Conservation (phyloP, 1,140 invertebrate genomes). For the Hyles vespertilio region DNA sequence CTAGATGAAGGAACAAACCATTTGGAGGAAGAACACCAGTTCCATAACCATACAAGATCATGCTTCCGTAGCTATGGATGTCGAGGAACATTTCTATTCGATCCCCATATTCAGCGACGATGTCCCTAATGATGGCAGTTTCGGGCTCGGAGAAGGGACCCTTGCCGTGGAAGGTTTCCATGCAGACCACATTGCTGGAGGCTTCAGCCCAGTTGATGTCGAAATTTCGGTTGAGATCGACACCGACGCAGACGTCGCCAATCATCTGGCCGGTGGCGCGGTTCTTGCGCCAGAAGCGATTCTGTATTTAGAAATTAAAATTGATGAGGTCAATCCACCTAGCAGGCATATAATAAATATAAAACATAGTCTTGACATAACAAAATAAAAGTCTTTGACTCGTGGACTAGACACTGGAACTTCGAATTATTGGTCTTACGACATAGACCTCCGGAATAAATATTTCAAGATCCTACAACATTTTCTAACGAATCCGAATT, state of each 20-base stretch:
- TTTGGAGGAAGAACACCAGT: conserved; percentile 36
- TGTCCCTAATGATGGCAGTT: conserved; percentile 71
- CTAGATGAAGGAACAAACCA: conserved; percentile 29
- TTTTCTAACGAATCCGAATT: too few relatives aligned
- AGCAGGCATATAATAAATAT: too few relatives aligned
- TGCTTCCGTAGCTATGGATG: conserved; percentile 81
- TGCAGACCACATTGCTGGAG: conserved; percentile 77
- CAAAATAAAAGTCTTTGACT: too few relatives aligned
- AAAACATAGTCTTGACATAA: too few relatives aligned
- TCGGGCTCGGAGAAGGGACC: conserved; percentile 82
- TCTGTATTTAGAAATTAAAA: conserved; percentile 62
- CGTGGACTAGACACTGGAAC: too few relatives aligned
- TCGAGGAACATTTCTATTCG: conserved; percentile 76
- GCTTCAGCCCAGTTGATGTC: conserved; percentile 79
- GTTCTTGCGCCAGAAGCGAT: conserved; percentile 78
- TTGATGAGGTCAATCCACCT: too few relatives aligned
- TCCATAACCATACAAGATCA: conserved; percentile 74
- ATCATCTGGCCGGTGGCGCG: conserved; percentile 42
- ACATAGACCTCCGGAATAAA: too few relatives aligned
- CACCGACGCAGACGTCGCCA: conserved; percentile 71
- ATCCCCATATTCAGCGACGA: conserved; percentile 58
- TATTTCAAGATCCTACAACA: too few relatives aligned
- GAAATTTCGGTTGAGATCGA: conserved; percentile 82
- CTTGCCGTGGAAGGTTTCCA: conserved; percentile 80
- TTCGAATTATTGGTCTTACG: too few relatives aligned